Evolutionary conservation across 2,113 vertebrate genomes (phyloP), one percentile per base, ranked within the genome.

Genomic region (Choloepus hoffmanni): DNA sequence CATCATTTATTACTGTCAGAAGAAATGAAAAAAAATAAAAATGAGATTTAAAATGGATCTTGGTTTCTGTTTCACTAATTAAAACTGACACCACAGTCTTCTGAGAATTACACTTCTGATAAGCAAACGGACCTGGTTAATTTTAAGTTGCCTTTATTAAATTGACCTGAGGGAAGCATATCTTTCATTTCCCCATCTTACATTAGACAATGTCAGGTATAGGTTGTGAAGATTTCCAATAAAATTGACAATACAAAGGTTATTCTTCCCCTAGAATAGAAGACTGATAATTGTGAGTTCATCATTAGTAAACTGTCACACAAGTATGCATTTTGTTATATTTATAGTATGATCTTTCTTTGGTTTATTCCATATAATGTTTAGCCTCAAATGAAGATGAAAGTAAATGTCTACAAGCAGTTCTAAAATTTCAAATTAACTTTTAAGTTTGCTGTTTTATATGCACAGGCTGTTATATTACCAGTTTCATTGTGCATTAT

Each of bases 61-160:
- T 98, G 97, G 98, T 98, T 99, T 98, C 97, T 97, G 94, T 98
- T 98, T 97, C 94, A 97, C 98, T 99, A 98, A 99, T 99, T 99
- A 99, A 98, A 99, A 98, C 97, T 99, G 99, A 99, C 97, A 91
- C 96, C 33, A 16, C 33, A 0, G 92, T 98, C 98, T 98, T 98
- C 97, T 93, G 98, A 98, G 98, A 98, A 96, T 98, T 96, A 93
- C 96, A 98, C 97, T 97, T 97, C 73, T 90, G 88, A 95, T 98
- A 97, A 98, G 98, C 97, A 98, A 97, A 97, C 97, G 98, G 98
- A 96, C 98, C 97, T 96, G 85, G 98, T 98, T 99, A 99, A 99
- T 99, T 98, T 98, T 98, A 98, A 99, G 98, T 97, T 98, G 96
- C 97, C 97, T 98, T 99, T 98, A 99, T 99, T 99, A 98, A 98